Evolutionary conservation across 2,797 vertebrate genomes (phyloP).

Genomic region (Sciaenops ocellatus): DNA sequence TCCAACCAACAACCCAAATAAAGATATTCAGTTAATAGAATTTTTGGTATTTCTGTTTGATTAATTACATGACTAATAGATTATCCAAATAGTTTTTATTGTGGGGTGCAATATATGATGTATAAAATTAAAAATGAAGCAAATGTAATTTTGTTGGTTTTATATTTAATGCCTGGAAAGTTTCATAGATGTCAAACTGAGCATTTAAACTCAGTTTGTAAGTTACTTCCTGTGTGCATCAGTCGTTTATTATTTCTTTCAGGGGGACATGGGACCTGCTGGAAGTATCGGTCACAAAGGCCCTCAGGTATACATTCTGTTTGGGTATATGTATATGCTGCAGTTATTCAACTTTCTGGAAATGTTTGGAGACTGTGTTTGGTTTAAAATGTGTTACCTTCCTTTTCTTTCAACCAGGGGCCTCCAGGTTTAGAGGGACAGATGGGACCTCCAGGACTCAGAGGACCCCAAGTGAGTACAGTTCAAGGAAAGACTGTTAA

Average conservation of each 20-base stretch:
- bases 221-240: conserved; percentile 7
- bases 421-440: conserved; percentile 88
- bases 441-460: conserved; percentile 83
- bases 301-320: conserved; percentile 82
- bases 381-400: conserved; percentile 3
- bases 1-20: neutral
- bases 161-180: neutral
- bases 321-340: conserved; percentile 6
- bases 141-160: neutral
- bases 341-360: conserved; percentile 2
- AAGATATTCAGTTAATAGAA: neutral
- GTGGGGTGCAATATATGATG: neutral
- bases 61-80: neutral
- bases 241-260: conserved; percentile 36
- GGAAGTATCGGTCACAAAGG: conserved; percentile 85
- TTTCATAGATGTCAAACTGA: neutral
- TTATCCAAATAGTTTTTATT: neutral
- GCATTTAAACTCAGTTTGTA: neutral
- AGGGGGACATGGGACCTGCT: conserved; percentile 89
- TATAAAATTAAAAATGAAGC: neutral
- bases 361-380: conserved; percentile 40
- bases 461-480: conserved; percentile 86
- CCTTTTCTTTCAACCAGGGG: conserved; percentile 79
- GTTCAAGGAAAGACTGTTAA: conserved; percentile 6
- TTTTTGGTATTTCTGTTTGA: neutral